Evolutionary conservation across 2,797 vertebrate genomes (phyloP), one percentile per base, ranked within the genome.

Genomic region (Aselliscus stoliczkanus): DNA sequence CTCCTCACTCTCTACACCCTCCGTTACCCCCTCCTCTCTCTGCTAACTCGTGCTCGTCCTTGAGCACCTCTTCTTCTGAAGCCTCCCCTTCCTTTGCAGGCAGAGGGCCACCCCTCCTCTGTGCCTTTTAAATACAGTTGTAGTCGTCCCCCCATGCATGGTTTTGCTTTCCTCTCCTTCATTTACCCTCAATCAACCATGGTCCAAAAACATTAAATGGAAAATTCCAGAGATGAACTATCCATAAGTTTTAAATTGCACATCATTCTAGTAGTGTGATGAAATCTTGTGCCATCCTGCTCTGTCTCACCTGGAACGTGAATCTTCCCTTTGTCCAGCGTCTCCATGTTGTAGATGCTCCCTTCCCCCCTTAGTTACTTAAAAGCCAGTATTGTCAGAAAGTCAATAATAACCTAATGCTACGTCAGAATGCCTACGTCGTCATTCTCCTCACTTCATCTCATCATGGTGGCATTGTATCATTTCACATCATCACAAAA

Each of bases 11-110:
- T 56, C 69, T 44, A 0, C 13, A 13, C 7, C 5, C 60, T 27
- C 1, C 0, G 10, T 44, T 17, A 7, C 5, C 42, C 14, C 54
- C 21, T 37, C 12, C 10, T 56, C 2, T 27, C 21, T 29, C 67
- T 14, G 79, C 25, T 23, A 42, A 29, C 18, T n/a, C 34, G 39
- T 1, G 23, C 69, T 79, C 25, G 9, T 10, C 34, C 23, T 23
- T 25, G 31, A 62, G n/a, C 15, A 60, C 25, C 31, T 76, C 44
- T 12, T 4, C n/a, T 56, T 42, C 14, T 23, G 73, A 73, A 18
- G 17, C 2, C 47, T 12, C 34, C 11, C 6, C 39, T 56, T 56
- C 44, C 62, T 79, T 25, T 67, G 15, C 17, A 64, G 34, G n/a
- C 65, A 82, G 77, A 62, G 44, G 67, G 13, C 9, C 4, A 1